phyloP scores from a whole-genome alignment of 2,113 vertebrate genomes.

The Podiceps cristatus region DNA sequence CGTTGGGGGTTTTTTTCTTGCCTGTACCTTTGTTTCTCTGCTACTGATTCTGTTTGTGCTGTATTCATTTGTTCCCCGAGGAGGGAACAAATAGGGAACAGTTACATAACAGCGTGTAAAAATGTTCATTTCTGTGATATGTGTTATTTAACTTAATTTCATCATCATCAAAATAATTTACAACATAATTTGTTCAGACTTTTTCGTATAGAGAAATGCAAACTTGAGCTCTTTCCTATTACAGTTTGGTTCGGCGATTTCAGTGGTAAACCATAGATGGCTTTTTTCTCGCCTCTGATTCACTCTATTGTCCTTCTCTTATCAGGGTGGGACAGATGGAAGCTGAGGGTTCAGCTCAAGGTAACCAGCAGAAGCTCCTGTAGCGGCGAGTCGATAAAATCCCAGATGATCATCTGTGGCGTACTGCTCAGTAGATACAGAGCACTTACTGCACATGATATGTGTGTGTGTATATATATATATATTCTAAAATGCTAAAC shows the following conservation, averaged over 20 bases:
- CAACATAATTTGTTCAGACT: not conserved
- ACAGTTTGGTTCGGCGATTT: not conserved
- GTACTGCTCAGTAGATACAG: not conserved
- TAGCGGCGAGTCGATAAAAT: conserved; percentile 38
- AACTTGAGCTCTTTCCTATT: not conserved
- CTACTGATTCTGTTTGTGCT: not conserved
- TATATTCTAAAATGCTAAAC: no score
- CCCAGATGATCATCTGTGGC: conserved; percentile 9
- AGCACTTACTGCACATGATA: not conserved
- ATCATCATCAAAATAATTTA: not conserved
- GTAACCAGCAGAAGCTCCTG: conserved; percentile 48
- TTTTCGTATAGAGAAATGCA: not conserved
- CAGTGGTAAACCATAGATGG: not conserved
- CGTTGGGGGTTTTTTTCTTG: not conserved
- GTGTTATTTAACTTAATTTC: conserved; percentile 1
- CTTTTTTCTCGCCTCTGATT: not conserved
- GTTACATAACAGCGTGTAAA: not conserved
- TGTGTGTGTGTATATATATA: no score
- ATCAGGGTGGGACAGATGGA: conserved; percentile 67
- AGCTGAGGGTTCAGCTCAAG: conserved; percentile 55
- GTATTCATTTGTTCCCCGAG: not conserved
- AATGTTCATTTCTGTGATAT: not conserved
- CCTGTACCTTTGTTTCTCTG: not conserved
- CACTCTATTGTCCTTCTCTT: conserved; percentile 53
- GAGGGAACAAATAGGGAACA: not conserved